phyloP scores from a whole-genome alignment of 2,797 vertebrate genomes.

The Margarornis squamiger region DNA sequence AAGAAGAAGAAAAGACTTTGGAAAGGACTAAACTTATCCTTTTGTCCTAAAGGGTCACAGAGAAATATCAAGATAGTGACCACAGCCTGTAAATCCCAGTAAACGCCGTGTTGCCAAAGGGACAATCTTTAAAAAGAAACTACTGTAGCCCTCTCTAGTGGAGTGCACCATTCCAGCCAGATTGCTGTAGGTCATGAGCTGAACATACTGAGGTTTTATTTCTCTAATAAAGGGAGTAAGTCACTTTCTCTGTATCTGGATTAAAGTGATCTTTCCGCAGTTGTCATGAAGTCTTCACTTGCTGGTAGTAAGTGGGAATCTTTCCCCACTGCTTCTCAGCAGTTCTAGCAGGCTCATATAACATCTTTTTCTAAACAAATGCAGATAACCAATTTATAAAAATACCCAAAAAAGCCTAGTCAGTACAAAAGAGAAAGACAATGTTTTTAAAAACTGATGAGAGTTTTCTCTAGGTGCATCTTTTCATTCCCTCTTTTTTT shows the following conservation, averaged over 20 bases:
- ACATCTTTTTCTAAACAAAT: background rate
- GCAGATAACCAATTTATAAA: background rate
- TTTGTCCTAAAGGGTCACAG: background rate
- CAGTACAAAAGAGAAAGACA: background rate
- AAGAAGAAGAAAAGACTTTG: background rate
- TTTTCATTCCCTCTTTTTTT: background rate
- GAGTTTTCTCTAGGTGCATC: conserved; percentile 1
- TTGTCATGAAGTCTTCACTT: background rate
- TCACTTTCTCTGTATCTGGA: background rate
- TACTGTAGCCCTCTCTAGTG: background rate
- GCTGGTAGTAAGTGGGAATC: background rate
- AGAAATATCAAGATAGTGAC: background rate
- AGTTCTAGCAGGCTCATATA: background rate
- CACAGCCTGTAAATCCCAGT: background rate
- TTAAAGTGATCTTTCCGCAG: conserved; percentile 45
- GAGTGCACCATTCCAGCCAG: background rate
- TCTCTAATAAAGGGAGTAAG: conserved; percentile 6
- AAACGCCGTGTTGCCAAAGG: background rate
- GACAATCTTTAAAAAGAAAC: conserved; percentile 19
- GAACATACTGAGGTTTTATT: conserved; percentile 20
- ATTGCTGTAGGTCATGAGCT: background rate
- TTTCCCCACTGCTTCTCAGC: background rate
- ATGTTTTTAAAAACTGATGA: background rate
- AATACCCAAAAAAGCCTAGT: background rate
- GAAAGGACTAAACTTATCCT: background rate